Percentiles rank a stretch among this genome's conserved stretches.
phyloP scores from a whole-genome alignment of 2,888 invertebrate species.

The Teleiodes luculella region DNA sequence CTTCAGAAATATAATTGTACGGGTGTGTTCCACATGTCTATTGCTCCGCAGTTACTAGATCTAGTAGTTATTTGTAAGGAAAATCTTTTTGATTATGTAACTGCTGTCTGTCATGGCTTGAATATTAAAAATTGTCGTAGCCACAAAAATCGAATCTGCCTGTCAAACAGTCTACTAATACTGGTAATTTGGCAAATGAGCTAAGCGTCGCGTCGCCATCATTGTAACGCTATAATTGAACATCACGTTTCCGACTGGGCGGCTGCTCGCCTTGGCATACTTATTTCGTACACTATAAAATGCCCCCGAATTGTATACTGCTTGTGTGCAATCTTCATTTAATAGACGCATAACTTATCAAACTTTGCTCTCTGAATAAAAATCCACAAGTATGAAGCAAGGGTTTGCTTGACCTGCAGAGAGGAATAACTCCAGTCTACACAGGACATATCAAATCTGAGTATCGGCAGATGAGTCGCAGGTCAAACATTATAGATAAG shows the following conservation, averaged over 20 bases:
- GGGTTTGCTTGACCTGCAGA: no score
- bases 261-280: conserved; percentile 66
- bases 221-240: conserved; percentile 57
- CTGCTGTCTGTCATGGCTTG: no score
- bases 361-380: not conserved
- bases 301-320: conserved; percentile 36
- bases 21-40: not conserved
- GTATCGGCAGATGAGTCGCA: not conserved
- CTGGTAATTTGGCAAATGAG: conserved; percentile 44
- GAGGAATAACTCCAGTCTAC: no score
- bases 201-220: conserved; percentile 41
- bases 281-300: conserved; percentile 57
- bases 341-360: not conserved
- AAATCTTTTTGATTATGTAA: no score
- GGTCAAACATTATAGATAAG: no score
- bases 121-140: no score
- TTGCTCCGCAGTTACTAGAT: not conserved
- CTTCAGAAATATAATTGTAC: conserved; percentile 1
- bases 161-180: conserved; percentile 12
- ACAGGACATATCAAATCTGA: not conserved
- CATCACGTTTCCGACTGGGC: conserved; percentile 64
- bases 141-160: no score
- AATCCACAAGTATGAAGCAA: no score
- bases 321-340: conserved; percentile 26
- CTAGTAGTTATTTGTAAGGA: not conserved